Conservation (phyloP, 30 jellyfish, hydroid and myxozoan species). For the Aurelia aurita region DNA sequence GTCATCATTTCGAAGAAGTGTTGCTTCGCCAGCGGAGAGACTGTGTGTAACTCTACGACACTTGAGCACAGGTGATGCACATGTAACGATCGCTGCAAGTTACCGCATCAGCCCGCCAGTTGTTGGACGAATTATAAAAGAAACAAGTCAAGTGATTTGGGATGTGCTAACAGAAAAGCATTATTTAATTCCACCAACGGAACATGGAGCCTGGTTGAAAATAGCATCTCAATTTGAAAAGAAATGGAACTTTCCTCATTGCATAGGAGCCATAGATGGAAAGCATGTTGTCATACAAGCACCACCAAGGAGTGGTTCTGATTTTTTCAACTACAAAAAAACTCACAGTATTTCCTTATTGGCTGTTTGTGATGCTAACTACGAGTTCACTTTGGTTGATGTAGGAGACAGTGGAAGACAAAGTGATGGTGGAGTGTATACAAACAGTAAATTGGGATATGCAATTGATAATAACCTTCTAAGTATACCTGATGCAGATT, state of each 20-base stretch:
- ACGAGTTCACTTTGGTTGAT: constrained; percentile 51
- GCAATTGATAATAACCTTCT: constrained; percentile 49
- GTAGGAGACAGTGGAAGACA: constrained; percentile 75
- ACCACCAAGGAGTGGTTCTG: neutral
- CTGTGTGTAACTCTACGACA: constrained; percentile 44
- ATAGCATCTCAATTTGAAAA: constrained; percentile 34
- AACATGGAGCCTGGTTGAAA: constrained; percentile 38
- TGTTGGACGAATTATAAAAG: constrained; percentile 24
- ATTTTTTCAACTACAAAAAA: constrained; percentile 38
- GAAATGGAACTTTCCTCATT: constrained; percentile 55
- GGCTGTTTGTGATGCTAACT: constrained; percentile 67
- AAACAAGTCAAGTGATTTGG: constrained; percentile 52
- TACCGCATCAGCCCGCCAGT: constrained; percentile 49
- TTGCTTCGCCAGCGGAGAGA: constrained; percentile 45
- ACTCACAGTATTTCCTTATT: constrained; percentile 63
- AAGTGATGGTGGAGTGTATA: constrained; percentile 63
- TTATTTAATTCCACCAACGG: constrained; percentile 8
- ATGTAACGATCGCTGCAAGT: constrained; percentile 57
- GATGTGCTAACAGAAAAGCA: constrained; percentile 18
- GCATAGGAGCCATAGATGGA: constrained; percentile 59
- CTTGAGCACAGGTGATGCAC: constrained; percentile 75
- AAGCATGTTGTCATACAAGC: no score
- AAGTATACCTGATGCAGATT: constrained; percentile 26
- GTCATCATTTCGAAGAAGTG: neutral
- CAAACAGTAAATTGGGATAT: constrained; percentile 54